Evolutionary conservation across 1,140 invertebrate species (phyloP).

Genomic region (Tetranychus cinnabarinus): DNA sequence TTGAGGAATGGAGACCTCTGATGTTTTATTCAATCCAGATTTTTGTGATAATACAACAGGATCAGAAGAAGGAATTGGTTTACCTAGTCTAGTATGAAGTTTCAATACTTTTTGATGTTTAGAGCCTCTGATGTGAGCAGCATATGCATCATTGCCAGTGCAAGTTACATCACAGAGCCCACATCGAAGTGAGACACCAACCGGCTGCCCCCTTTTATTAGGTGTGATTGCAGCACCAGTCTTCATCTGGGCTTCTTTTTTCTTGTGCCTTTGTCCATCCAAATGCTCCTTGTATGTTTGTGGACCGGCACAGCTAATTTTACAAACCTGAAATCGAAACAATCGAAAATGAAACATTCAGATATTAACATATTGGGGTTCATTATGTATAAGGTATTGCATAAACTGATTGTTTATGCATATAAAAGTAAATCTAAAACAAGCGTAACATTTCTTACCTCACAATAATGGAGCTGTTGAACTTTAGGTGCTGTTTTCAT

Average conservation of each 20-base stretch:
- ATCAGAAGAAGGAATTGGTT: conserved; percentile 82
- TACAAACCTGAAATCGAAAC: conserved; percentile 51
- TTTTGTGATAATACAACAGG: conserved; percentile 41
- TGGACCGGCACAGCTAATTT: conserved; percentile 86
- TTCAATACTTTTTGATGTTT: conserved; percentile 92
- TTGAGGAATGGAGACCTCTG: conserved; percentile 44
- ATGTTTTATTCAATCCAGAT: conserved; percentile 14
- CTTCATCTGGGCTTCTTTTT: conserved; percentile 78
- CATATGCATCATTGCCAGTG: conserved; percentile 89
- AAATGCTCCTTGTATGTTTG: conserved; percentile 91
- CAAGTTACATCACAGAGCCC: conserved; percentile 87
- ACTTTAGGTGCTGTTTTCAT: conserved; percentile 5
- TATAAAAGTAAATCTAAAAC: too few relatives aligned
- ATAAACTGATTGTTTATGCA: too few relatives aligned
- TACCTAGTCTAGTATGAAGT: conserved; percentile 82
- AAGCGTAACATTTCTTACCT: conserved; percentile 4
- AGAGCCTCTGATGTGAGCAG: conserved; percentile 83
- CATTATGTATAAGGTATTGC: too few relatives aligned
- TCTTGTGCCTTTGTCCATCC: conserved; percentile 95
- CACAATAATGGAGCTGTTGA: conserved; percentile 10
- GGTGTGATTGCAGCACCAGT: conserved; percentile 26
- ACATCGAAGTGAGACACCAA: conserved; percentile 34
- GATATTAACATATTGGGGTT: too few relatives aligned
- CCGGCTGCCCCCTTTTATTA: conserved; percentile 24
- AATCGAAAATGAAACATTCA: neutral